Evolutionary conservation across 2,888 invertebrate species (phyloP).

Genomic region (Scaptomyza cyrtandrae): DNA sequence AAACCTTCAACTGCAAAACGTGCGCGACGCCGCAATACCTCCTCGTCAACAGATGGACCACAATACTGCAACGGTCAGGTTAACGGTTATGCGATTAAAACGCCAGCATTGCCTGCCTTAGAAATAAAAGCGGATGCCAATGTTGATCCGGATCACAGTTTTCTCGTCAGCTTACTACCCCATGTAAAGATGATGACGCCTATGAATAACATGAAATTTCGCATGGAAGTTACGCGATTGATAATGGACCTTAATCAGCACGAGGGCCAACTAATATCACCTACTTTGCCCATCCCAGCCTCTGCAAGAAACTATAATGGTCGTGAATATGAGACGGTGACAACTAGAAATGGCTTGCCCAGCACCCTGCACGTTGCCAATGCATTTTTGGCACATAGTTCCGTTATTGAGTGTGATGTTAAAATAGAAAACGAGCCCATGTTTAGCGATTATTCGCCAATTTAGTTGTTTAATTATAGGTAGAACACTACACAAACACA

Average conservation of each 20-base stretch:
- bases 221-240: slow-evolving; percentile 60
- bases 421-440: slow-evolving; percentile 67
- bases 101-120: not conserved
- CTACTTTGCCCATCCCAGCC: slow-evolving; percentile 29
- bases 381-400: slow-evolving; percentile 38
- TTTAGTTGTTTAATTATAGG: slow-evolving; percentile 16
- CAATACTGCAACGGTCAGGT: slow-evolving; percentile 7
- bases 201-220: slow-evolving; percentile 63
- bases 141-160: slow-evolving; percentile 65
- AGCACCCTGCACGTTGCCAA: slow-evolving; percentile 16
- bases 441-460: slow-evolving; percentile 17
- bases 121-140: slow-evolving; percentile 19
- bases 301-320: slow-evolving; percentile 11
- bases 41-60: slow-evolving; percentile 37
- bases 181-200: slow-evolving; percentile 63
- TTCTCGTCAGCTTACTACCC: slow-evolving; percentile 64
- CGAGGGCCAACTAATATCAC: slow-evolving; percentile 28
- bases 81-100: not conserved
- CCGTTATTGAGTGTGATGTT: slow-evolving; percentile 65
- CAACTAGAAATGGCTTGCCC: slow-evolving; percentile 10
- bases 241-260: slow-evolving; percentile 61
- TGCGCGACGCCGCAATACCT: slow-evolving; percentile 26
- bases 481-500: not conserved
- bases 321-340: slow-evolving; percentile 1
- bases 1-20: slow-evolving; percentile 45